Conservation (phyloP, 2,113 vertebrate species). For the Plecotus auritus region DNA sequence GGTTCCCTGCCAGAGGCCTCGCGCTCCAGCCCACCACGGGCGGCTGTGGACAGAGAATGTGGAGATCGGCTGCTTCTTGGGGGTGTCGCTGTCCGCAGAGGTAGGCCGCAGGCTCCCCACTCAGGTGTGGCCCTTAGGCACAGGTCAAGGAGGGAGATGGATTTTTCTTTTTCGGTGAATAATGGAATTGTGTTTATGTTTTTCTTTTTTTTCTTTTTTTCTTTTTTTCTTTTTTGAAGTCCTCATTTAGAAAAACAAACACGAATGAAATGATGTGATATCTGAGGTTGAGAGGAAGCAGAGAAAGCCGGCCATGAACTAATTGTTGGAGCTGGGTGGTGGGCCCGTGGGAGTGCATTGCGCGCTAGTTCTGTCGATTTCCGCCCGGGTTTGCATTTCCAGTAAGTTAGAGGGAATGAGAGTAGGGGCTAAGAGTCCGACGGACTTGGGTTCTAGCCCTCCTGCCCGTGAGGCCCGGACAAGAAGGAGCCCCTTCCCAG, state of each 20-base stretch:
- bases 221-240: background rate
- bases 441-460: background rate
- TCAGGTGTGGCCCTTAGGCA: rapidly evolving
- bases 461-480: background rate
- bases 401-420: rapidly evolving
- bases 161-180: background rate
- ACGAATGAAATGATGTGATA: background rate
- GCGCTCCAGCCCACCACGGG: background rate
- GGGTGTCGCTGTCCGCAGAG: background rate
- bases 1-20: background rate
- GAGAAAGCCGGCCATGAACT: rapidly evolving
- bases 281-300: background rate
- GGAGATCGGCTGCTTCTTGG: background rate
- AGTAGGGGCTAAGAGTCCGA: rapidly evolving
- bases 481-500: background rate
- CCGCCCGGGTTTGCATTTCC: rapidly evolving
- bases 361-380: background rate
- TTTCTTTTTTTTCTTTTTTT: background rate
- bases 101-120: background rate
- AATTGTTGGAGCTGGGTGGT: background rate
- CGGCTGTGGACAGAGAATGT: background rate
- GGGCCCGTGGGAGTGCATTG: rapidly evolving
- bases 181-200: background rate
- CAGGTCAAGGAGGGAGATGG: rapidly evolving
- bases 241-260: background rate